Conservation (phyloP, 1,140 invertebrate species). For the Eriosoma lanigerum region DNA sequence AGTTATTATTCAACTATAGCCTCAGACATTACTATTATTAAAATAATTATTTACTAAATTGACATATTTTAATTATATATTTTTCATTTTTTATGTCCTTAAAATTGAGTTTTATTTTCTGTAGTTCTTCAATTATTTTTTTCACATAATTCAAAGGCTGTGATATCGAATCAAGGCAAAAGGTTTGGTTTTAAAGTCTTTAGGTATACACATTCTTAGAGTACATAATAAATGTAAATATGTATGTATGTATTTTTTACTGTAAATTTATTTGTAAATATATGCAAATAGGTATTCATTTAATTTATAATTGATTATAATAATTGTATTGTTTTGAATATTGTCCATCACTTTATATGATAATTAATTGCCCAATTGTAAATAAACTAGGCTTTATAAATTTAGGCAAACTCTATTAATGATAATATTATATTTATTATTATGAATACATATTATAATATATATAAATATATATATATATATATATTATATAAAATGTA, state of each 20-base stretch:
- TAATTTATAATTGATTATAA: conserved; percentile 27
- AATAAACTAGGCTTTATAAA: conserved; percentile 31
- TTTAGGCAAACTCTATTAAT: conserved; percentile 36
- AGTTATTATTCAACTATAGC: conserved; percentile 1
- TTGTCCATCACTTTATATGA: neutral
- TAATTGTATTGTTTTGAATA: conserved; percentile 31
- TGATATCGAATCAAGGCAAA: conserved; percentile 36
- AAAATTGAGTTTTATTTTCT: conserved; percentile 25
- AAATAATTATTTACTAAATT: neutral
- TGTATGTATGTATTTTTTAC: neutral
- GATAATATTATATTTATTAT: conserved; percentile 38
- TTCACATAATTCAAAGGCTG: conserved; percentile 50
- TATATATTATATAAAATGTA: conserved; percentile 19
- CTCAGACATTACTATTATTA: neutral
- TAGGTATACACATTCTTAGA: conserved; percentile 42
- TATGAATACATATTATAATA: conserved; percentile 38
- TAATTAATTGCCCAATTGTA: conserved; percentile 18
- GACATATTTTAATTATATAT: conserved; percentile 8
- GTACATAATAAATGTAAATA: neutral
- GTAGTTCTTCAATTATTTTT: conserved; percentile 3
- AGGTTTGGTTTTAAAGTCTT: conserved; percentile 50
- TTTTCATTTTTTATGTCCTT: conserved; percentile 16
- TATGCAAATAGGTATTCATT: conserved; percentile 25
- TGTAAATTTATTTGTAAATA: conserved; percentile 35
- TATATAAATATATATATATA: too few species aligned